Evolutionary conservation across 2,113 vertebrate genomes (phyloP).

Genomic region (Eonycteris spelaea): DNA sequence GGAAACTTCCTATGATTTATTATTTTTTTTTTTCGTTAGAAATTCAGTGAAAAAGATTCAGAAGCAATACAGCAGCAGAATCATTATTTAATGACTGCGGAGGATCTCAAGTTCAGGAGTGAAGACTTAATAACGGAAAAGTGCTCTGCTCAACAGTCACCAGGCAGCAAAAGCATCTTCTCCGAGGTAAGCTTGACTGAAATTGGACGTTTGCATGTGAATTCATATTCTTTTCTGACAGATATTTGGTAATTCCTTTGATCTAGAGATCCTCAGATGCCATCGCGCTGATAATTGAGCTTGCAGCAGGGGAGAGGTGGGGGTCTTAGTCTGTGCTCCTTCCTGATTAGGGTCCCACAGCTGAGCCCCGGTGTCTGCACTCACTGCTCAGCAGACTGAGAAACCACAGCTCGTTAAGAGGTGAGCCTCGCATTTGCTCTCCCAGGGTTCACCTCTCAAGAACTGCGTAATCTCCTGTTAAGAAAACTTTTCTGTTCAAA

Average conservation of each 20-base stretch:
- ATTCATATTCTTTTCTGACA: neutral
- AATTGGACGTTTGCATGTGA: neutral
- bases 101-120: slow-evolving; percentile 86
- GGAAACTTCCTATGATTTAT: slow-evolving; percentile 11
- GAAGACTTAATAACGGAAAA: slow-evolving; percentile 87
- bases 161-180: slow-evolving; percentile 85
- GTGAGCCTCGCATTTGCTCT: neutral
- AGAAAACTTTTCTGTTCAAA: neutral
- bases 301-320: neutral
- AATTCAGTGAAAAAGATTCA: slow-evolving; percentile 88
- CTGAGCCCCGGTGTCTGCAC: neutral
- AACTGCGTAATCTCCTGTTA: neutral
- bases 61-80: slow-evolving; percentile 89
- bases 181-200: slow-evolving; percentile 84
- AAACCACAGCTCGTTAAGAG: neutral
- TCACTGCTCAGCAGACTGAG: neutral
- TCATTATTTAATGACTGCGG: slow-evolving; percentile 84
- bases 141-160: slow-evolving; percentile 84
- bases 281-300: neutral
- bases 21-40: slow-evolving; percentile 82
- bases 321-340: neutral
- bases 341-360: neutral
- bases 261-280: neutral
- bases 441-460: neutral
- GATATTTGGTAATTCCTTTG: neutral